Evolutionary conservation across 2,113 vertebrate genomes (phyloP).

Genomic region (Psettodes erumei): DNA sequence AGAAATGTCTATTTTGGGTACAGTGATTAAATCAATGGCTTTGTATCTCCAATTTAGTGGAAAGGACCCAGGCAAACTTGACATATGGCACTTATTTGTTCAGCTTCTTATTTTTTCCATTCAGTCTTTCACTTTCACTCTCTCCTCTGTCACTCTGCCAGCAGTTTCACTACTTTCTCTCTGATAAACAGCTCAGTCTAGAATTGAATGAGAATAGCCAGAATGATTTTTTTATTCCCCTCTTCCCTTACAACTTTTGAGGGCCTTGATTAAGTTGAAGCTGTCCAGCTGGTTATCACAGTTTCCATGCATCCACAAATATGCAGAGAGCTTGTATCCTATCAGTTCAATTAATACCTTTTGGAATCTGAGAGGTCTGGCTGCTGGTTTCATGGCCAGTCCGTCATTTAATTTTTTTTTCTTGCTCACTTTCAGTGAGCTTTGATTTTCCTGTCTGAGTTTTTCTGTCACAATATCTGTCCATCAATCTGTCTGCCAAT

Average conservation of each 20-base stretch:
- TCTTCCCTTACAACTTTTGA: conserved; percentile 23
- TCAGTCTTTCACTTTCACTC: conserved; percentile 8
- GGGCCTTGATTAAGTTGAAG: conserved; percentile 20
- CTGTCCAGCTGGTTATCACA: conserved; percentile 69
- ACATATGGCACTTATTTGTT: conserved; percentile 35
- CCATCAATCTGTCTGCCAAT: conserved; percentile 20
- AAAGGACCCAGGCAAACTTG: conserved; percentile 27
- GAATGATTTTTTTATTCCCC: conserved; percentile 28
- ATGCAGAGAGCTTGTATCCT: conserved; percentile 44
- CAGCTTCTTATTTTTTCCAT: conserved; percentile 20
- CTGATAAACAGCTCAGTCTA: conserved; percentile 59
- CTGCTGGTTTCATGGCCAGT: conserved; percentile 34
- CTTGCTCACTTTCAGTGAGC: conserved; percentile 47
- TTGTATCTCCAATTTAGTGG: conserved; percentile 26
- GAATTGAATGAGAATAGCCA: conserved; percentile 41
- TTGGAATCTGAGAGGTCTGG: conserved; percentile 37
- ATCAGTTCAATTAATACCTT: conserved; percentile 61
- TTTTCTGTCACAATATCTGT: conserved; percentile 31
- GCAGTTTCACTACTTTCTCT: conserved; percentile 51
- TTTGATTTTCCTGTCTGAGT: conserved; percentile 54
- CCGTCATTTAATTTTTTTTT: conserved; percentile 57
- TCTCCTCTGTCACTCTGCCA: conserved; percentile 35
- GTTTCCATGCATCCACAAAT: conserved; percentile 35
- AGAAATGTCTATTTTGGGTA: conserved; percentile 46
- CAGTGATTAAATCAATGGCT: conserved; percentile 48